phyloP scores from a whole-genome alignment of 1,140 invertebrate species.

The Riptortus pedestris region DNA sequence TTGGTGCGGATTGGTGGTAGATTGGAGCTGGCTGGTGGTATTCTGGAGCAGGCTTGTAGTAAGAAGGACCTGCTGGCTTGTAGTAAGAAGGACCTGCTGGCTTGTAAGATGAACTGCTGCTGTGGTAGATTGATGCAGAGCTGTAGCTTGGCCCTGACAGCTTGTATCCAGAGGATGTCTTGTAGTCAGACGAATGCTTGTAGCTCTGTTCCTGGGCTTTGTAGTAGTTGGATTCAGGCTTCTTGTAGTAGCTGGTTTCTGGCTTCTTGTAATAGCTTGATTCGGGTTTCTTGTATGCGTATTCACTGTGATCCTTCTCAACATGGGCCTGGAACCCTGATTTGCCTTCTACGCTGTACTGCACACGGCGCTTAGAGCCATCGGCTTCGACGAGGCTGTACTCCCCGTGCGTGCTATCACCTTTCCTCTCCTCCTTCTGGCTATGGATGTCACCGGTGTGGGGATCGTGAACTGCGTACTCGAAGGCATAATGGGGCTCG shows the following conservation, averaged over 20 bases:
- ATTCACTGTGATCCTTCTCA: not conserved
- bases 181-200: too few relatives aligned
- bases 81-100: not conserved
- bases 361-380: constrained; percentile 30
- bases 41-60: not conserved
- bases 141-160: too few relatives aligned
- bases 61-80: not conserved
- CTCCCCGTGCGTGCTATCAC: constrained; percentile 43
- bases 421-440: constrained; percentile 43
- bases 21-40: not conserved
- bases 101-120: not conserved
- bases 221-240: not conserved
- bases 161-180: too few relatives aligned
- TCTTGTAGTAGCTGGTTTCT: not conserved
- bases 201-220: too few relatives aligned
- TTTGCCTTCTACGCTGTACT: constrained; percentile 7
- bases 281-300: not conserved
- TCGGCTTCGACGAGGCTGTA: constrained; percentile 34
- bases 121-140: too few relatives aligned
- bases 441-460: constrained; percentile 47
- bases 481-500: constrained; percentile 41
- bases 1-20: not conserved
- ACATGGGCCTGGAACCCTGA: not conserved
- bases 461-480: constrained; percentile 44
- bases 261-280: not conserved